Evolutionary conservation across 2,888 invertebrate species (phyloP), one percentile per base, ranked within the genome.

Genomic region (Lysandra bellargus): DNA sequence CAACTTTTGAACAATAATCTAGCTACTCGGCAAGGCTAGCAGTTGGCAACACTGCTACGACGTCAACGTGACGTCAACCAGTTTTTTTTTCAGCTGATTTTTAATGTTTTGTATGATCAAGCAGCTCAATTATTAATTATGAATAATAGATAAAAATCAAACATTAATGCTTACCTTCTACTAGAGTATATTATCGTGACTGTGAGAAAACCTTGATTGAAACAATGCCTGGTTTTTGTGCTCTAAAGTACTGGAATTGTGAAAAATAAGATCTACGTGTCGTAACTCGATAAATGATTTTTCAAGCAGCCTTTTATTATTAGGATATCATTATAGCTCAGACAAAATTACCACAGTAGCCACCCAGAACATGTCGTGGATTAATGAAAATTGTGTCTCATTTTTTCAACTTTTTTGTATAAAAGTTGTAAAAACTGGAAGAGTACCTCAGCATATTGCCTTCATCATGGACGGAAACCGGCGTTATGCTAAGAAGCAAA

Each of bases 401-500:
- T 79, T 79, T 40, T 79, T 79, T 75, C 79, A 79, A 79, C 94
- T 95, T 78, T 92, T 98, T 78, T 97, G 97, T 85, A 79, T 79
- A 40, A 79, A 79, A 60, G 79, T 79, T 23, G 40, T 79, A 14
- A 79, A 79, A 12, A 79, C 96, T 61, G 99, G 99, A 3, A 96
- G 96, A 53, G 94, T 99, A 80, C 99, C 99, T 0, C 95, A 96
- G 82, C 99, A 99, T 91, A 95, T 99, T 82, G 99, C 99, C 1
- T 97, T 99, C 87, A 99, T 99, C 81, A 99, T 99, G 99, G 99
- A 99, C 92, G 99, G 99, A 6, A 99, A 99, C 91, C 95, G 99
- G 79, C 95, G 99, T 79, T 99, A 96, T 92, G 99, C 99, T 0
- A 96, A 96, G 82, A 98, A 98, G 86, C 96, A 96, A 73, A 96